These are phyloP conservation scores for Phrynocephalus guinanensis DNA, from an alignment of 2,797 vertebrate genomes.

Conservation along the genomic window DNA sequence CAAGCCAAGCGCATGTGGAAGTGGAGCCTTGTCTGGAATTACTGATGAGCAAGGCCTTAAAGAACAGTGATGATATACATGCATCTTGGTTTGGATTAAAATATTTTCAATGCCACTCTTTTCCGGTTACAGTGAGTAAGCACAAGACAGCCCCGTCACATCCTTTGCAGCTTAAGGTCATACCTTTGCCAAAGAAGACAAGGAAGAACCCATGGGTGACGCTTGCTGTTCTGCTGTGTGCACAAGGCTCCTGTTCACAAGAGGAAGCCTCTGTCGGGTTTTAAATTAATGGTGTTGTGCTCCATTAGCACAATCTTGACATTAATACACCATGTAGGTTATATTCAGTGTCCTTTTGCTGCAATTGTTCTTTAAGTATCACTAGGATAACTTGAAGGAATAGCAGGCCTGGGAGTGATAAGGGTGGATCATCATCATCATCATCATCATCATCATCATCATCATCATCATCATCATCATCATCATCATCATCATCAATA, in stretches of 20 bases:
- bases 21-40: not conserved
- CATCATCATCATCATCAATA: too few species aligned
- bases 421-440: not conserved
- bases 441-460: too few species aligned
- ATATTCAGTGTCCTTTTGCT: not conserved
- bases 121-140: accelerated
- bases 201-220: not conserved
- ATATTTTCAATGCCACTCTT: not conserved
- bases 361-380: not conserved
- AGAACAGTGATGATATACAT: not conserved
- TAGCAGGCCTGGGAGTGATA: not conserved
- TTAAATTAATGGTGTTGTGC: constrained; percentile 34
- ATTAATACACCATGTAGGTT: not conserved
- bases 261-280: not conserved
- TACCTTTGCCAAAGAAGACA: constrained; percentile 13
- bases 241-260: not conserved
- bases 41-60: accelerated
- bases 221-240: accelerated
- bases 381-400: accelerated
- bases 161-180: constrained; percentile 26
- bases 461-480: too few species aligned
- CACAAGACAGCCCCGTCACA: not conserved
- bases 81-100: not conserved
- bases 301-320: not conserved
- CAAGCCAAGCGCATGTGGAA: not conserved